phyloP scores from a whole-genome alignment of 2,888 invertebrate genomes.

The Xylota segnis region DNA sequence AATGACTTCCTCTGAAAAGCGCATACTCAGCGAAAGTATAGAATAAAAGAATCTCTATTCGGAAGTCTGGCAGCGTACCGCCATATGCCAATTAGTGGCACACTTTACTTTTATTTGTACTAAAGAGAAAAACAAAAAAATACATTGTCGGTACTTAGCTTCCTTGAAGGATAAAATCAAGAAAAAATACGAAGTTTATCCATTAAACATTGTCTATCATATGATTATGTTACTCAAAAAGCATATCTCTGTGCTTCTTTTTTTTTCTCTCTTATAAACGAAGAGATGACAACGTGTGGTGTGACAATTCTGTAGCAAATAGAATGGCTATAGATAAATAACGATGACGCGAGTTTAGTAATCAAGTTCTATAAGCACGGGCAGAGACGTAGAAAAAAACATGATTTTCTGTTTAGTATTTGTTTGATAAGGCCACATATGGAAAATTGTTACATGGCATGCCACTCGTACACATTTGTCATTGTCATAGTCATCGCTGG shows the following conservation, averaged over 20 bases:
- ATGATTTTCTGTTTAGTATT: constrained; percentile 32
- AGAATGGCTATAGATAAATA: constrained; percentile 44
- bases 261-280: not conserved
- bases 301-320: constrained; percentile 50
- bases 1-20: constrained; percentile 34
- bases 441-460: constrained; percentile 43
- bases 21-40: constrained; percentile 43
- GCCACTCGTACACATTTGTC: constrained; percentile 31
- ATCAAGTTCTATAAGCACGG: constrained; percentile 15
- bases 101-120: not conserved
- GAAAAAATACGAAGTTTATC: constrained; percentile 29
- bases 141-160: not conserved
- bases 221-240: not conserved
- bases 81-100: constrained; percentile 22
- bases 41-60: not conserved
- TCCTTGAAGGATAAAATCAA: constrained; percentile 18
- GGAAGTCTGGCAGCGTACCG: constrained; percentile 4
- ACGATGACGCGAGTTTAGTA: constrained; percentile 34
- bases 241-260: not conserved
- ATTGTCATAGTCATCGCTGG: constrained; percentile 7
- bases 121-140: constrained; percentile 29
- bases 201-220: constrained; percentile 36
- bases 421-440: constrained; percentile 33
- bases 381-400: constrained; percentile 10
- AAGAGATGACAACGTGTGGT: constrained; percentile 27